phyloP scores from a whole-genome alignment of 2,888 invertebrate species.

The Plagodis dolabraria region DNA sequence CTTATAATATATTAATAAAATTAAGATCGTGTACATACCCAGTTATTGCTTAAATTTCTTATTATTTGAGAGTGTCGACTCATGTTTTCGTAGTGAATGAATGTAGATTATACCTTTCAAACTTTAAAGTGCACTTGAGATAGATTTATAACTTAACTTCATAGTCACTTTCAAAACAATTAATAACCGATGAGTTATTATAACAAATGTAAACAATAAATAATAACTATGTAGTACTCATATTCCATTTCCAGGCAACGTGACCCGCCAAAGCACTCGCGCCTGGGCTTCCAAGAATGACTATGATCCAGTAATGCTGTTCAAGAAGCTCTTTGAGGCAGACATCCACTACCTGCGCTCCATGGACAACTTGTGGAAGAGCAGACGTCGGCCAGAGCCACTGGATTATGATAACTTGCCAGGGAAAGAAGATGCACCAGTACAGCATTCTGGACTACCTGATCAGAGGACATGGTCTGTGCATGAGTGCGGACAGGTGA shows the following conservation, averaged over 20 bases:
- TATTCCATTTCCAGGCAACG: constrained; percentile 53
- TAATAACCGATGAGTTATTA: too few species aligned
- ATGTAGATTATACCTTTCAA: too few species aligned
- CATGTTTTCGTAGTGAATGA: too few species aligned
- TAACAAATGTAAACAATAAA: too few species aligned
- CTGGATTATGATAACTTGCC: constrained; percentile 89
- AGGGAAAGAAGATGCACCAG: constrained; percentile 77
- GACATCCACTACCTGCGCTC: constrained; percentile 97
- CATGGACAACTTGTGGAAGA: constrained; percentile 98
- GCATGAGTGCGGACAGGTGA: constrained; percentile 88
- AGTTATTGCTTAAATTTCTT: too few species aligned
- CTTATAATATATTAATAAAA: too few species aligned
- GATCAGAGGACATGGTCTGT: constrained; percentile 93
- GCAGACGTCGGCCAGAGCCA: constrained; percentile 93
- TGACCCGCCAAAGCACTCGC: constrained; percentile 90
- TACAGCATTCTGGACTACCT: constrained; percentile 81
- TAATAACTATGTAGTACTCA: too few species aligned
- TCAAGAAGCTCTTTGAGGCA: constrained; percentile 96
- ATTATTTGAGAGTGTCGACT: too few species aligned
- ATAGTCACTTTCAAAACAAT: too few species aligned
- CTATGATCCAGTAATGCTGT: constrained; percentile 94
- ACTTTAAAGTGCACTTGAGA: too few species aligned
- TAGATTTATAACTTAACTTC: too few species aligned
- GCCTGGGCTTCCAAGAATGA: constrained; percentile 94
- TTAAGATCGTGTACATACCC: too few species aligned